phyloP scores from a whole-genome alignment of 2,888 invertebrate species.

The Linyphia triangularis region DNA sequence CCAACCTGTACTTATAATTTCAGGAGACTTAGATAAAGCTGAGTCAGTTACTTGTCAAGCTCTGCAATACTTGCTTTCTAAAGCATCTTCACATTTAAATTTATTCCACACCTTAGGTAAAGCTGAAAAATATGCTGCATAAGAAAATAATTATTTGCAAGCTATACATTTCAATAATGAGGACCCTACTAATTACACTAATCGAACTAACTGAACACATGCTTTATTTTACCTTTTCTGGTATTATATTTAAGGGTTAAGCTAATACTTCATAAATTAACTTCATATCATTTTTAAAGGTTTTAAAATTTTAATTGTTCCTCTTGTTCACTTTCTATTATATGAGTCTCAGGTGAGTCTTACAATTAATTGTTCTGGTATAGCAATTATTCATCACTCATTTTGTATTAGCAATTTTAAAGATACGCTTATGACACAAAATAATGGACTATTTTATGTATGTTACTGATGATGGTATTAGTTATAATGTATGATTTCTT shows the following conservation, averaged over 20 bases:
- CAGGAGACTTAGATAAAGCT: constrained; percentile 86
- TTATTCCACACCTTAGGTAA: constrained; percentile 94
- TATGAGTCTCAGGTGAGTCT: no score
- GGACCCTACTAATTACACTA: constrained; percentile 91
- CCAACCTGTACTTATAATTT: no score
- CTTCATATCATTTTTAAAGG: neutral
- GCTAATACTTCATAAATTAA: neutral
- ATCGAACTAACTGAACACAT: constrained; percentile 86
- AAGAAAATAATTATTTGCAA: constrained; percentile 89
- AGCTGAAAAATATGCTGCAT: constrained; percentile 86
- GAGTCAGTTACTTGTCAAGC: constrained; percentile 86
- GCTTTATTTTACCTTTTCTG: neutral
- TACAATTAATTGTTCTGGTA: no score
- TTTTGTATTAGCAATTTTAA: no score
- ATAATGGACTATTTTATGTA: no score
- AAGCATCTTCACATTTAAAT: constrained; percentile 90
- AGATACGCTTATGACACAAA: no score
- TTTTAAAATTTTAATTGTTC: neutral
- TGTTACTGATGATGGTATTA: no score
- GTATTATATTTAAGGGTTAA: neutral
- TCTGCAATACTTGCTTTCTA: constrained; percentile 85
- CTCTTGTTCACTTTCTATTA: no score
- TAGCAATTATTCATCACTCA: no score
- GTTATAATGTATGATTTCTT: no score
- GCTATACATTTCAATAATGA: constrained; percentile 85